Evolutionary conservation across 2,888 invertebrate genomes (phyloP).

Genomic region (Trichogramma dendrolimi): DNA sequence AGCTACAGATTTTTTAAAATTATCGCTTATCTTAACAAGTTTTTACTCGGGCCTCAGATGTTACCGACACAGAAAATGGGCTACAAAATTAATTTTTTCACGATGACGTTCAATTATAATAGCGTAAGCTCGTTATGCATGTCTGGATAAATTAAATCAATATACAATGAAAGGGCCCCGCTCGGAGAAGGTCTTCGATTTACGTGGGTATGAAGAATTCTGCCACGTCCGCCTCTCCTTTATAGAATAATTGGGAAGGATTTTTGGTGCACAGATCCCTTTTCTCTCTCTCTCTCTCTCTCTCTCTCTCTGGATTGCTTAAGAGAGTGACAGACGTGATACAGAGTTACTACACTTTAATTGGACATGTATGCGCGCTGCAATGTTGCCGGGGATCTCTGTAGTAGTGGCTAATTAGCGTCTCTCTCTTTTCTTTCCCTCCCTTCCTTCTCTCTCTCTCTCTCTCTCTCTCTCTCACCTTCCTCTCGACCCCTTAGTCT

Average conservation of each 20-base stretch:
- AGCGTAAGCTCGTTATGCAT: no score
- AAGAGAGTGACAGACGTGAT: slow-evolving; percentile 30
- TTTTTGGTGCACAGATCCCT: background rate
- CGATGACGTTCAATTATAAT: no score
- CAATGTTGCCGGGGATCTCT: slow-evolving; percentile 24
- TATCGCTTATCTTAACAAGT: no score
- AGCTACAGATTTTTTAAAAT: no score
- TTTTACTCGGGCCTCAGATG: no score
- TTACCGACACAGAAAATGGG: no score
- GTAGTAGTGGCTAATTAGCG: slow-evolving; percentile 36
- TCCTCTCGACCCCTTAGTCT: background rate
- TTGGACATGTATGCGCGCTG: slow-evolving; percentile 43
- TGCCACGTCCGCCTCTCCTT: no score
- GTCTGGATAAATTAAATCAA: no score
- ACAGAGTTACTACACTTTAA: slow-evolving; percentile 45
- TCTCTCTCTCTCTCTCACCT: slow-evolving; percentile 2
- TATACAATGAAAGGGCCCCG: no score
- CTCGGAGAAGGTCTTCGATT: no score
- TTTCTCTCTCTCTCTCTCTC: background rate
- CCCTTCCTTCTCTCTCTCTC: background rate
- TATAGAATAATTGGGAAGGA: slow-evolving; percentile 1
- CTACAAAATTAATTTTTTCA: no score
- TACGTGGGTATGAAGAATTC: no score
- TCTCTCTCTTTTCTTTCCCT: slow-evolving; percentile 19
- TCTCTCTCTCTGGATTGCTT: background rate